A percentile compares a stretch with the other conserved stretches of the same genome.
phyloP scores from a whole-genome alignment of 2,797 vertebrate genomes.

The Danio jaintianensis region DNA sequence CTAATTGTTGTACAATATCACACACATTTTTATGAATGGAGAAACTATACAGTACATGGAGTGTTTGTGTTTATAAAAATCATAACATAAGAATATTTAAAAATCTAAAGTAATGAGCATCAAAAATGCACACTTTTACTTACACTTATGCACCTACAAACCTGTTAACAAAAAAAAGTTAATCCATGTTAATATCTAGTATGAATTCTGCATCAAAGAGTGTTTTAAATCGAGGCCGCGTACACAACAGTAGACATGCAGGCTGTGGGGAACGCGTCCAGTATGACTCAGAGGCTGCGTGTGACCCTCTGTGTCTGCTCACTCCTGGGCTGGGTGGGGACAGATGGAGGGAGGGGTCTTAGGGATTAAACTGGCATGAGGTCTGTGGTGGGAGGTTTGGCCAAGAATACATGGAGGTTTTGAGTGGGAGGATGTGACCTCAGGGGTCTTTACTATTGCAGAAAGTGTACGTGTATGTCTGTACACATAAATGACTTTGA shows the following conservation, averaged over 20 bases:
- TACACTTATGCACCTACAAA: neutral
- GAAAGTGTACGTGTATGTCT: slow-evolving; percentile 32
- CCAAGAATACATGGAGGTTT: slow-evolving; percentile 56
- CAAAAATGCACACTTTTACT: too few relatives aligned
- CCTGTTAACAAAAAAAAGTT: neutral
- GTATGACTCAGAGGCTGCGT: slow-evolving; percentile 58
- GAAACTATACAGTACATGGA: neutral
- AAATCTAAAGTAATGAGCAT: neutral
- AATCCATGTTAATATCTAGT: neutral
- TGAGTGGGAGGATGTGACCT: slow-evolving; percentile 55
- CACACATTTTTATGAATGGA: neutral
- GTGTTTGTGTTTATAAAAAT: neutral
- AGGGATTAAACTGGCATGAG: slow-evolving; percentile 64
- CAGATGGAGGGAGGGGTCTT: slow-evolving; percentile 74
- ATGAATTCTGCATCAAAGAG: slow-evolving; percentile 17
- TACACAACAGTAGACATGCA: slow-evolving; percentile 27
- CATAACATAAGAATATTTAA: neutral
- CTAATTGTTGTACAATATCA: neutral
- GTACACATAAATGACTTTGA: slow-evolving; percentile 34
- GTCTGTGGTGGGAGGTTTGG: slow-evolving; percentile 59
- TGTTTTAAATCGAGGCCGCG: slow-evolving; percentile 14
- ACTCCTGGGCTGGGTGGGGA: slow-evolving; percentile 62
- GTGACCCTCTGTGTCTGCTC: slow-evolving; percentile 55
- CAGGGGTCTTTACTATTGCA: slow-evolving; percentile 39
- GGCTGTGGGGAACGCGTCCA: slow-evolving; percentile 47